Evolutionary conservation across 2,888 invertebrate species (phyloP).

Genomic region (Leptinotarsa peninsularis): DNA sequence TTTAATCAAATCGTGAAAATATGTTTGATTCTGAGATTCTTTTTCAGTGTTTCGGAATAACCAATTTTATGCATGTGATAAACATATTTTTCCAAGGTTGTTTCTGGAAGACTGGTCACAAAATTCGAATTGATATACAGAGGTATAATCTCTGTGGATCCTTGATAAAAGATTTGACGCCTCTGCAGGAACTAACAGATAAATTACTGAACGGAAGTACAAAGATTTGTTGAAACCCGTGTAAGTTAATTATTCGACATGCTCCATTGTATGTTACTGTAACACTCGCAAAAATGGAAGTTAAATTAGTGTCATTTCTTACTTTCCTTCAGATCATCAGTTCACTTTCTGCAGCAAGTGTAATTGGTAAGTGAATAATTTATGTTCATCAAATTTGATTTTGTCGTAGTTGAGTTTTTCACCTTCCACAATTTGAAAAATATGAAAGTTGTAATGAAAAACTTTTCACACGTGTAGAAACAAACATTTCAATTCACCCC

Average conservation of each 20-base stretch:
- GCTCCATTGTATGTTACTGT: not conserved
- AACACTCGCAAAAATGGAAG: not conserved
- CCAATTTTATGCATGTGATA: too few species aligned
- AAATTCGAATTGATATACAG: not conserved
- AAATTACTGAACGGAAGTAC: not conserved
- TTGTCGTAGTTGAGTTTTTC: too few species aligned
- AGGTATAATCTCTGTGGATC: not conserved
- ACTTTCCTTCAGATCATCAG: not conserved
- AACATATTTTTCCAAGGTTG: not conserved
- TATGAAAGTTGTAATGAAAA: too few species aligned
- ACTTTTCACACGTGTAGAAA: too few species aligned
- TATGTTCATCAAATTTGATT: not conserved
- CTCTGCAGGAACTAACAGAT: not conserved
- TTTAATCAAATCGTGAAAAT: too few species aligned
- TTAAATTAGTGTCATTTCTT: not conserved
- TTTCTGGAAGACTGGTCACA: not conserved
- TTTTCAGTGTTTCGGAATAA: too few species aligned
- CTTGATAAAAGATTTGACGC: not conserved
- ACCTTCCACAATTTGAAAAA: too few species aligned
- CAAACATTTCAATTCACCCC: too few species aligned
- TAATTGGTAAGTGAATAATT: not conserved
- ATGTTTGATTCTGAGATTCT: too few species aligned
- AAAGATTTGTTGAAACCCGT: not conserved
- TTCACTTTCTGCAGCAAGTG: not conserved
- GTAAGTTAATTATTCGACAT: not conserved